Percentiles rank a stretch among this genome's conserved stretches.
phyloP scores from a whole-genome alignment of 2,888 invertebrate species.

The Urechis unicinctus region DNA sequence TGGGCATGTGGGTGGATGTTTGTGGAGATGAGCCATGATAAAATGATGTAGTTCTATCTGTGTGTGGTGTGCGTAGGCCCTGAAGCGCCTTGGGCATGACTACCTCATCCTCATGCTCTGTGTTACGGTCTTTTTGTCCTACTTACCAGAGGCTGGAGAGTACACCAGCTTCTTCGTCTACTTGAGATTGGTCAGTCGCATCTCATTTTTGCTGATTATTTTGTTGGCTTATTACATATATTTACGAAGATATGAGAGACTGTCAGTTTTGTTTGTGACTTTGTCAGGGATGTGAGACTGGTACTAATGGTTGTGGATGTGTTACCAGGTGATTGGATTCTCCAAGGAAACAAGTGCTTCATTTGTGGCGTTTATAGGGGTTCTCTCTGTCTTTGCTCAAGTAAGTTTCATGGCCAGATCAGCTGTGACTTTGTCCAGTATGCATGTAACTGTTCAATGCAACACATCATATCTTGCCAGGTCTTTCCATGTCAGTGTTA shows the following conservation, averaged over 20 bases:
- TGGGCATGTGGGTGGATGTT: too few species aligned
- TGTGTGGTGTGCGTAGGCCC: conserved; percentile 53
- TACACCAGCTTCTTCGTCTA: conserved; percentile 99
- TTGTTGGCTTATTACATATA: not conserved
- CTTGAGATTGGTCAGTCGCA: conserved; percentile 72
- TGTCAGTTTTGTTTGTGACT: not conserved
- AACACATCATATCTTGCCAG: too few species aligned
- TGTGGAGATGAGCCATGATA: not conserved
- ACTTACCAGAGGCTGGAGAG: conserved; percentile 93
- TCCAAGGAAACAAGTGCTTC: conserved; percentile 90
- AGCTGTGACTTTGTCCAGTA: too few species aligned
- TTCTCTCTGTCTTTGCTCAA: conserved; percentile 92
- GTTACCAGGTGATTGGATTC: conserved; percentile 86
- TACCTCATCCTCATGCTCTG: conserved; percentile 93
- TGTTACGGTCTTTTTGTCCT: conserved; percentile 93
- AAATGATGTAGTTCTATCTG: not conserved
- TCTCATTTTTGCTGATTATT: too few species aligned
- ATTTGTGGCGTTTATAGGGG: conserved; percentile 94
- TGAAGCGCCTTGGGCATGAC: conserved; percentile 87
- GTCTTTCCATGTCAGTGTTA: too few species aligned
- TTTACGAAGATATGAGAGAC: not conserved
- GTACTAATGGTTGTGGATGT: too few species aligned
- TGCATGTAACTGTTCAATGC: too few species aligned
- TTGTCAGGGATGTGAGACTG: too few species aligned
- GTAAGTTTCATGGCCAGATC: too few species aligned